Evolutionary conservation across 2,113 vertebrate species (phyloP), one percentile per base, ranked within the genome.

Genomic region (Columbina picui): DNA sequence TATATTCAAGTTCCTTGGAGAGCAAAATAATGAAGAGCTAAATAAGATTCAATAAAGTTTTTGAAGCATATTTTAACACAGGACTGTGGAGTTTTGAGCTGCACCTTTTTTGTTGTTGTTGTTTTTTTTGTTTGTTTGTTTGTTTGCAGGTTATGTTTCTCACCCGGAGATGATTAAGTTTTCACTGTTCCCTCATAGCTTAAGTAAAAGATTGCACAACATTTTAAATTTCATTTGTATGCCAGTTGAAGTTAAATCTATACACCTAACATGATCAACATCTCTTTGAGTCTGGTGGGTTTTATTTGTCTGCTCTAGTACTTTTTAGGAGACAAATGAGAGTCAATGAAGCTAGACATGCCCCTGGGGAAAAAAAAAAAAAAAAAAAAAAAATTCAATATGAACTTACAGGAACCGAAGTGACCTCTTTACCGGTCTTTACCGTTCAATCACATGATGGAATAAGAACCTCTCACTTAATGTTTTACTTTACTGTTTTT

Each of bases 391-490:
- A 18, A 45, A 45, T 75, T 89, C 7, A n/a, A 2, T 36, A 23
- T 2, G 2, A 32, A 23, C 1, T 65, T 43, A 14, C 3, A 70
- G 25, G 38, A 87, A 45, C 63, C 14, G 9, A 41, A 20, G 5
- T 27, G 18, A 8, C 22, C 0, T 67, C 21, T 3, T 59, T 7
- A 30, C n/a, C n/a, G 9, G 5, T 34, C 5, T 79, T 67, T 68
- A 9, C 19, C 80, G 39, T 4, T 4, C 11, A 83, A 36, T 2
- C 2, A 57, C 0, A 0, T 13, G 7, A n/a, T 16, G 4, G 32
- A 90, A 92, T 29, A 6, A 45, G 50, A 93, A 57, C 3, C 2
- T 78, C 5, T 4, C 2, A 30, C 10, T 57, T 29, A 18, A 60
- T 3, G 3, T 14, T 55, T 73, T 21, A 10, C 2, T 29, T 67